Conservation (phyloP, 37 sponge, comb jelly and placozoan genomes). For the Aplysina aerophoba region DNA sequence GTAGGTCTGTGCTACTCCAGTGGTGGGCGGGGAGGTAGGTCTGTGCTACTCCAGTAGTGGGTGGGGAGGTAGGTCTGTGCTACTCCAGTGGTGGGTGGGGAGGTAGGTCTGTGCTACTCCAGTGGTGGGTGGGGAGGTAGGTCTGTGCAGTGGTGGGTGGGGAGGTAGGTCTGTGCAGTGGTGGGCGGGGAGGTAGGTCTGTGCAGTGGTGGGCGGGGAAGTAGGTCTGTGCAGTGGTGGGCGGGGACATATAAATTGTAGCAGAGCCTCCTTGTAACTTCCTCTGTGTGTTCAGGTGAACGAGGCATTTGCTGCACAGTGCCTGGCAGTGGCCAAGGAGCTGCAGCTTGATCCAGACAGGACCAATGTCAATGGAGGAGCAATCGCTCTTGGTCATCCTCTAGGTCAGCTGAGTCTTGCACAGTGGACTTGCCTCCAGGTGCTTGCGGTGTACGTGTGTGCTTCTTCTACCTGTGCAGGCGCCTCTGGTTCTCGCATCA, state of each 20-base stretch:
- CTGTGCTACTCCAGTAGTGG: no score
- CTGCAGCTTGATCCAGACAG: conserved; percentile 79
- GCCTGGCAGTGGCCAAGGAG: conserved; percentile 91
- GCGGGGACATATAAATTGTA: background rate
- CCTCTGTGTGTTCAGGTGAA: conserved; percentile 72
- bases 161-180: conserved; percentile 81
- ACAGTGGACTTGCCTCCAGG: background rate
- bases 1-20: background rate
- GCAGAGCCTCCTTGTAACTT: no score
- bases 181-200: no score
- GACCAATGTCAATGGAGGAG: conserved; percentile 94
- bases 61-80: no score
- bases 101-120: background rate
- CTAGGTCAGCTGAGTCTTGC: conserved; percentile 51
- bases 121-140: background rate
- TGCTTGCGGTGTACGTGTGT: background rate
- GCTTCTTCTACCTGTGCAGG: background rate
- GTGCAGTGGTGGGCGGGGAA: no score
- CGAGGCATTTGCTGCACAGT: conserved; percentile 98
- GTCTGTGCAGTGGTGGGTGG: no score
- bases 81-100: no score
- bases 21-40: conserved; percentile 69
- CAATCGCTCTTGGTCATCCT: conserved; percentile 98
- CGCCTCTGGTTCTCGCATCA: conserved; percentile 92
- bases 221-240: background rate